phyloP scores from a whole-genome alignment of 2,113 vertebrate species.

The Nibea albiflora region DNA sequence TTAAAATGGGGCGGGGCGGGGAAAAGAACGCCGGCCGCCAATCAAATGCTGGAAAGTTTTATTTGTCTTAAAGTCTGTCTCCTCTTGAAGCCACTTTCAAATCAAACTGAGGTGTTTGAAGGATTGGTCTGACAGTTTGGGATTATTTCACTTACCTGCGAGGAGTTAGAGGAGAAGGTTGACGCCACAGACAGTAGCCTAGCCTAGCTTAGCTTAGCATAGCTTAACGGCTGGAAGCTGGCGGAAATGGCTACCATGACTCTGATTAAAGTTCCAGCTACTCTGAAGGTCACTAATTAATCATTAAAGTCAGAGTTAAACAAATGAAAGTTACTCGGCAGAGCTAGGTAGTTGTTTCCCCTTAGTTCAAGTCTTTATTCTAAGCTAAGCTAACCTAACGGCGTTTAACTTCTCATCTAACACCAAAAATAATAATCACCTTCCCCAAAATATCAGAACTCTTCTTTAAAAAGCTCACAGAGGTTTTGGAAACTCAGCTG shows the following conservation, averaged over 20 bases:
- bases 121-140: neutral
- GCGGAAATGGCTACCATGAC: too few relatives aligned
- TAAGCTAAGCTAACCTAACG: neutral
- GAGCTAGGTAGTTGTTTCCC: neutral
- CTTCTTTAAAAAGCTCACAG: neutral
- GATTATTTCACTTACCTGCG: neutral
- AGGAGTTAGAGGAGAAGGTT: neutral
- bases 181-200: neutral
- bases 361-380: neutral
- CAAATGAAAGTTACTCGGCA: too few relatives aligned
- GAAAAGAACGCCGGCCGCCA: neutral
- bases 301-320: too few relatives aligned
- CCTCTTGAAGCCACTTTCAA: neutral
- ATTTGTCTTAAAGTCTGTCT: neutral
- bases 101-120: neutral
- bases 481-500: neutral
- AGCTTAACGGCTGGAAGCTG: neutral
- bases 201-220: neutral
- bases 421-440: too few relatives aligned
- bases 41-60: slow-evolving; percentile 24
- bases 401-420: too few relatives aligned
- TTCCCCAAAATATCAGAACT: neutral
- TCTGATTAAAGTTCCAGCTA: too few relatives aligned
- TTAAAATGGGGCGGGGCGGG: neutral
- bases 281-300: too few relatives aligned